Evolutionary conservation across 2,113 vertebrate species (phyloP).

Genomic region (Anguilla japonica): DNA sequence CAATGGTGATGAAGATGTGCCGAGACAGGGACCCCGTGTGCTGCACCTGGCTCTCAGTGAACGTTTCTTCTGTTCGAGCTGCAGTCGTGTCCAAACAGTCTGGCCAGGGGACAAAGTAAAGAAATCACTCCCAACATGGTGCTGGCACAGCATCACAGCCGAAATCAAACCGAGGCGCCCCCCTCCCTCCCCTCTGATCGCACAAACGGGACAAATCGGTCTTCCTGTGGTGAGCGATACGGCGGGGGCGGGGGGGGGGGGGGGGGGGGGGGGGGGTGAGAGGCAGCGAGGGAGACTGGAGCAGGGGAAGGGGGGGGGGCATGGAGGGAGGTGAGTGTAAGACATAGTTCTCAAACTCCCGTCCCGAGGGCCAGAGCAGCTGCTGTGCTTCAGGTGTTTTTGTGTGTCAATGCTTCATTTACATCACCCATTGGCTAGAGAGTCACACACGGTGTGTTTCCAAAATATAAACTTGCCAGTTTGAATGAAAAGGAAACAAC

Average conservation of each 20-base stretch:
- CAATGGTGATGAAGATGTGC: not conserved
- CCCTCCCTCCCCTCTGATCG: not conserved
- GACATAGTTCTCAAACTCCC: no score
- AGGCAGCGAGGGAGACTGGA: not conserved
- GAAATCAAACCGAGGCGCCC: not conserved
- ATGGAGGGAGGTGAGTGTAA: conserved; percentile 6
- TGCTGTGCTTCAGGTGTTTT: no score
- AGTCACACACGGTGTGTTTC: no score
- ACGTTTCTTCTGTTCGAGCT: not conserved
- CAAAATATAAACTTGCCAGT: no score
- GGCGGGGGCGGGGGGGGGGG: not conserved
- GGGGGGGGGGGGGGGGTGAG: not conserved
- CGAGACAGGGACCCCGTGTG: not conserved
- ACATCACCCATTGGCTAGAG: no score
- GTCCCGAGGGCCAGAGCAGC: no score
- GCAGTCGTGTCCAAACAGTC: not conserved
- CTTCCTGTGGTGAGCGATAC: not conserved
- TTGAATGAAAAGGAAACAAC: no score
- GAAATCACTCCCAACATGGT: not conserved
- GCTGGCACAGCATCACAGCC: not conserved
- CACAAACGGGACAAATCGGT: not conserved
- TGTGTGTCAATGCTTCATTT: no score
- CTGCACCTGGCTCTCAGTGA: not conserved
- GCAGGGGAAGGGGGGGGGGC: not conserved
- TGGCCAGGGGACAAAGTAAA: not conserved